Conservation (phyloP, 2,888 invertebrate species). For the Parapristionchus giblindavisi region DNA sequence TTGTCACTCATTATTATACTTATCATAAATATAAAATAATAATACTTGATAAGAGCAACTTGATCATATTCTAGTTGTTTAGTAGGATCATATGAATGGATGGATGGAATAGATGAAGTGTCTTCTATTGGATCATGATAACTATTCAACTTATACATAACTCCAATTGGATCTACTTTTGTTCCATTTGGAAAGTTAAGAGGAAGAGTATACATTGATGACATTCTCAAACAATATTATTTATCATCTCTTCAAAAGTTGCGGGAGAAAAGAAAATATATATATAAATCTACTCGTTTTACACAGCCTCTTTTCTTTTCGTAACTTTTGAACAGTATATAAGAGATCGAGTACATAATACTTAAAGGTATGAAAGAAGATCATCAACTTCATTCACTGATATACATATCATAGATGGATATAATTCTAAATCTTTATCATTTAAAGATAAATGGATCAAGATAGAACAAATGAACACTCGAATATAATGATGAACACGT, state of each 20-base stretch:
- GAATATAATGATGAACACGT: too few relatives aligned
- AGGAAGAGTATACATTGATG: slow-evolving; percentile 33
- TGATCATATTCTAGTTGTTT: slow-evolving; percentile 28
- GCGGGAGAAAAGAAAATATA: background rate
- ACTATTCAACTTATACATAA: slow-evolving; percentile 14
- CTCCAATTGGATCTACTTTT: slow-evolving; percentile 11
- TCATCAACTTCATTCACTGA: too few relatives aligned
- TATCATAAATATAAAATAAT: background rate
- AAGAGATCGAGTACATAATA: too few relatives aligned
- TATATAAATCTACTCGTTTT: too few relatives aligned
- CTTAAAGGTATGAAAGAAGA: too few relatives aligned
- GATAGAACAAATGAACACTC: background rate
- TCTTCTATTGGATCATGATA: background rate
- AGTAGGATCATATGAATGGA: slow-evolving; percentile 3
- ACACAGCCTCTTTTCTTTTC: too few relatives aligned
- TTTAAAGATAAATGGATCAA: background rate
- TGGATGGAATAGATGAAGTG: background rate
- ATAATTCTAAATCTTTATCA: background rate
- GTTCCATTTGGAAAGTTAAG: slow-evolving; percentile 10
- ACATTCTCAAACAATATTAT: background rate
- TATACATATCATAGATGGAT: too few relatives aligned
- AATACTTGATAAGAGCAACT: slow-evolving; percentile 27
- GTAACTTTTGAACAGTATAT: too few relatives aligned
- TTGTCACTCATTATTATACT: background rate
- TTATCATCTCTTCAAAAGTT: background rate